phyloP scores from a whole-genome alignment of 2,888 invertebrate species.

The Polymixis flavicincta region DNA sequence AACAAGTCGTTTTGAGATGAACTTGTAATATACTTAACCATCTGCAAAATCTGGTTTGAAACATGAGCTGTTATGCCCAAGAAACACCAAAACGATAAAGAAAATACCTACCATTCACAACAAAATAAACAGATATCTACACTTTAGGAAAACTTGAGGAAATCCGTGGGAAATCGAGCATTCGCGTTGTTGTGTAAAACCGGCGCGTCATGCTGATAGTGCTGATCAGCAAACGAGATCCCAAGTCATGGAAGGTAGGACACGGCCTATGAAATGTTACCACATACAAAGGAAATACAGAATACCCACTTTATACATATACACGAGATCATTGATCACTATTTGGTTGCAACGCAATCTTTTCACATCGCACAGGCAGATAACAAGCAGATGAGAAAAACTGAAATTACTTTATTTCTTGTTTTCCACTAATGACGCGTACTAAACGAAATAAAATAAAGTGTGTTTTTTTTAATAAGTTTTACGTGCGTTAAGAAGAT shows the following conservation, averaged over 20 bases:
- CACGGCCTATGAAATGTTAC: not conserved
- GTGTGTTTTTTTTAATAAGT: too few species aligned
- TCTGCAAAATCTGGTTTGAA: not conserved
- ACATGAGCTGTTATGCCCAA: not conserved
- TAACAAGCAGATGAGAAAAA: too few species aligned
- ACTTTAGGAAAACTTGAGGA: constrained; percentile 23
- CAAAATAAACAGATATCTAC: constrained; percentile 14
- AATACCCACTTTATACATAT: constrained; percentile 2
- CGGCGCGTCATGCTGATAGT: constrained; percentile 36
- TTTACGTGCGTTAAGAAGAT: too few species aligned
- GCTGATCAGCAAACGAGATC: constrained; percentile 46
- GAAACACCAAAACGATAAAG: not conserved
- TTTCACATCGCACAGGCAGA: too few species aligned
- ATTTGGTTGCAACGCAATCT: too few species aligned
- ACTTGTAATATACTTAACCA: not conserved
- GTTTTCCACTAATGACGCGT: too few species aligned
- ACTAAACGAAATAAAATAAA: too few species aligned
- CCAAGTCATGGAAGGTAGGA: constrained; percentile 38
- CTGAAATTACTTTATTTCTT: too few species aligned
- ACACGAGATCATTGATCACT: too few species aligned
- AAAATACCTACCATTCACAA: constrained; percentile 34
- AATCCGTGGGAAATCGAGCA: constrained; percentile 56
- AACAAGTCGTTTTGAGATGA: not conserved
- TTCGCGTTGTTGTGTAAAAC: constrained; percentile 29
- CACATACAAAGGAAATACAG: not conserved